Evolutionary conservation across 1,140 invertebrate genomes (phyloP), one percentile per base, ranked within the genome.

Genomic region (Coptotermes formosanus): DNA sequence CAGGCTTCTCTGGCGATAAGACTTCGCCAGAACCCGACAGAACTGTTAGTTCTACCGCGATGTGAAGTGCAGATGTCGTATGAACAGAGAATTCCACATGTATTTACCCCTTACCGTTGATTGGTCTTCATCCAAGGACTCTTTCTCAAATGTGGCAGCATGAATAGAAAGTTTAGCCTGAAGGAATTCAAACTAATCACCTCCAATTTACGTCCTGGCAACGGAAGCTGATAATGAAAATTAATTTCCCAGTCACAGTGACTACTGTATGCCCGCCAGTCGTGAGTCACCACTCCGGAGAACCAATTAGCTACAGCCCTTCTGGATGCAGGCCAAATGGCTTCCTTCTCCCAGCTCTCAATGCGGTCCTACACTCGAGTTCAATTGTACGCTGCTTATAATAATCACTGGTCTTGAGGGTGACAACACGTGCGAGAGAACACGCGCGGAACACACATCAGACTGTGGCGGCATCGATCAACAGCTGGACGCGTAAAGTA

Each of bases 141-240:
- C 45, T 48, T 38, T 48, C 64, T 12, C 64, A 0, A 30, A 30
- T 8, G 64, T 75, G 64, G n/a, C 25, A 30, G n/a, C 25, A 55
- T 55, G 52, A 55, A 55, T 55, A 55, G 52, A 19, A 21, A 55
- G 52, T 75, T 30, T 25, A 30, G n/a, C 25, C n/a, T 30, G n/a
- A 75, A 75, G 64, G 16, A 25, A 75, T 75, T 75, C n/a, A 30
- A 75, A 75, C 25, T 75, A 75, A 75, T 75, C 64, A 75, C 64
- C 30, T 30, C 2, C 25, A 75, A 16, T 75, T 75, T 30, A 14
- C n/a, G 30, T 30, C 30, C n/a, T 75, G 64, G 64, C 64, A 75
- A 75, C 64, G 25, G 8, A 75, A 30, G 7, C 8, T n/a, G 64
- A 75, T 75, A 75, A 75, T 75, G 64, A 75, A 75, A 30, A 30